These are phyloP conservation scores for Bombus huntii DNA, from an alignment of 1,140 invertebrate genomes.

Conservation along the genomic window DNA sequence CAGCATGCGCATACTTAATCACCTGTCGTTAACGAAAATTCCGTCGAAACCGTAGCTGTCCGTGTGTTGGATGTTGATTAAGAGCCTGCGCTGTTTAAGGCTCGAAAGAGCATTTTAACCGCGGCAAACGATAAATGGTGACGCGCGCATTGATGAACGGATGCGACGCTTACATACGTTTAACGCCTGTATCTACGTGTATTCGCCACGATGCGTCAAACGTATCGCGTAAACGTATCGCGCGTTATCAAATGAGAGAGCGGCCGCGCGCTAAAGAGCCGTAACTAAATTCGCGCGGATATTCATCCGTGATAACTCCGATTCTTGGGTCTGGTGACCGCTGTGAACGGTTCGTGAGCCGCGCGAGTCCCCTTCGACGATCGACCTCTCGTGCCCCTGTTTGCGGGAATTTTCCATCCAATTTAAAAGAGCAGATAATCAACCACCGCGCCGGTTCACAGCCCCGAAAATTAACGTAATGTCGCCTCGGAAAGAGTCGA, in stretches of 20 bases:
- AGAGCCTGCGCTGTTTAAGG: slow-evolving; percentile 12
- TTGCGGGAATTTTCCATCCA: background rate
- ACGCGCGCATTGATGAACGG: background rate
- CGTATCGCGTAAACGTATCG: slow-evolving; percentile 20
- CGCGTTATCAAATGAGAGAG: slow-evolving; percentile 19
- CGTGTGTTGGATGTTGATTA: slow-evolving; percentile 10
- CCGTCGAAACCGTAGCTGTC: background rate
- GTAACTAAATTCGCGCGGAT: slow-evolving; percentile 6
- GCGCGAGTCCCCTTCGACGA: too few species aligned
- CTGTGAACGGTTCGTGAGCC: background rate
- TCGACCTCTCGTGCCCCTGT: background rate
- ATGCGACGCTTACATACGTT: slow-evolving; percentile 1
- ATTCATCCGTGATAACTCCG: background rate
- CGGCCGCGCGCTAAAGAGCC: background rate
- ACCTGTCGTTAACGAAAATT: slow-evolving; percentile 37
- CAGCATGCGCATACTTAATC: slow-evolving; percentile 39
- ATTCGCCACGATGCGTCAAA: background rate
- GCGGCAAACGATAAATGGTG: background rate
- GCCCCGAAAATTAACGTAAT: background rate
- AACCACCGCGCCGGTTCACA: background rate
- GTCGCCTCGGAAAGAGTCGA: background rate
- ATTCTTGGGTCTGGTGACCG: background rate
- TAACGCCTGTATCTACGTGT: background rate
- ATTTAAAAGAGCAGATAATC: background rate
- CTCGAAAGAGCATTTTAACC: slow-evolving; percentile 15